These are phyloP conservation scores for Addax nasomaculatus DNA, from an alignment of 2,113 vertebrate species.

Conservation along the genomic window DNA sequence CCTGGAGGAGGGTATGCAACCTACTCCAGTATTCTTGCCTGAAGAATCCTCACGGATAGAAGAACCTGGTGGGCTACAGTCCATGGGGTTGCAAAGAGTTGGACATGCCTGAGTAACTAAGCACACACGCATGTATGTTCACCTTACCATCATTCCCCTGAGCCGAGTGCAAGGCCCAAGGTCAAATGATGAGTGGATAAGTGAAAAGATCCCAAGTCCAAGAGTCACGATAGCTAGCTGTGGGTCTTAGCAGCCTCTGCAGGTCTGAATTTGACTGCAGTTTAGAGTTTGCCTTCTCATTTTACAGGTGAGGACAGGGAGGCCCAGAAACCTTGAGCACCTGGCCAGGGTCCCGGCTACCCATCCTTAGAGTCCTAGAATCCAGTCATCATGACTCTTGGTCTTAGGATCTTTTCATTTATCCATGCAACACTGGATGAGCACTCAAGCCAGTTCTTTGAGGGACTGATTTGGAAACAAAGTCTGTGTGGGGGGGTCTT, in stretches of 20 bases:
- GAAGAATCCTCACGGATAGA: not conserved
- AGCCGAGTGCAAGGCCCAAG: not conserved
- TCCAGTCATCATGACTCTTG: not conserved
- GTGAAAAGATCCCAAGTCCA: not conserved
- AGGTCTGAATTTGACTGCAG: not conserved
- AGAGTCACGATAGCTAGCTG: not conserved
- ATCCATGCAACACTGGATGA: not conserved
- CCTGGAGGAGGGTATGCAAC: not conserved
- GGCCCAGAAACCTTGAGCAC: not conserved
- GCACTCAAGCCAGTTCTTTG: not conserved
- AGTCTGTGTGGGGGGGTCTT: accelerated
- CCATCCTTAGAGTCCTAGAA: not conserved
- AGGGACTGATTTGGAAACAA: not conserved
- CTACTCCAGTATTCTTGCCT: not conserved
- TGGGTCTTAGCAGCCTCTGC: not conserved
- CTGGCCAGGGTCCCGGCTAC: not conserved
- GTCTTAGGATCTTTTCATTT: not conserved
- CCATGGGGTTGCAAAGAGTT: not conserved
- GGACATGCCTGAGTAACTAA: not conserved
- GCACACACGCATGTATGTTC: not conserved
- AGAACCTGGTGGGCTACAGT: not conserved
- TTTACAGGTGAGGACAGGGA: not conserved
- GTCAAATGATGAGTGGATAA: not conserved
- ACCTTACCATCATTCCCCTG: not conserved
- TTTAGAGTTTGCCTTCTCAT: not conserved